Conservation (phyloP, 2,113 vertebrate species). For the Sinocyclocheilus anophthalmus region DNA sequence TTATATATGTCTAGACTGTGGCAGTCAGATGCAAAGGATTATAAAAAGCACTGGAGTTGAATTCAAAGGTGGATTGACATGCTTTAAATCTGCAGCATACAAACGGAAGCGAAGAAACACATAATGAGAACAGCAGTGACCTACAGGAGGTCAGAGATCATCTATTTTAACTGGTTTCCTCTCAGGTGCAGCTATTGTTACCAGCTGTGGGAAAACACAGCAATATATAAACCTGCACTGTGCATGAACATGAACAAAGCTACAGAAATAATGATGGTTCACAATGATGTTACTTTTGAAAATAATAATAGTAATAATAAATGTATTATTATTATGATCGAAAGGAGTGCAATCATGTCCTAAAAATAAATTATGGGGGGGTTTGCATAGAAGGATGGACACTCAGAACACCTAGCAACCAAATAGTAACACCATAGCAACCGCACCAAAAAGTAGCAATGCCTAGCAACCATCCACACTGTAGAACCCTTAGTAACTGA, state of each 20-base stretch:
- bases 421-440: neutral
- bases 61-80: neutral
- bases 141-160: neutral
- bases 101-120: neutral
- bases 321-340: too few relatives aligned
- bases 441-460: too few relatives aligned
- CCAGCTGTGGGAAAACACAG: neutral
- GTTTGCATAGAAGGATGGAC: too few relatives aligned
- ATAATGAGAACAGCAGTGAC: neutral
- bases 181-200: slow-evolving; percentile 6
- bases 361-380: too few relatives aligned
- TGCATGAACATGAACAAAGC: neutral
- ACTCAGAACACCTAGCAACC: neutral
- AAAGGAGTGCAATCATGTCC: too few relatives aligned
- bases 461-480: neutral
- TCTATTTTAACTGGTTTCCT: slow-evolving; percentile 14
- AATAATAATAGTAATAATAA: too few relatives aligned
- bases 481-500: too few relatives aligned
- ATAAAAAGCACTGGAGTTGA: neutral
- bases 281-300: too few relatives aligned
- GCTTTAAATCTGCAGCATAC: neutral
- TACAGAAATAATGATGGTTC: neutral
- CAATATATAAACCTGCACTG: neutral
- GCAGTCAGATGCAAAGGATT: too few relatives aligned
- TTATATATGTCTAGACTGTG: neutral